Conservation (phyloP, 2,797 vertebrate genomes). For the Chelmon rostratus region DNA sequence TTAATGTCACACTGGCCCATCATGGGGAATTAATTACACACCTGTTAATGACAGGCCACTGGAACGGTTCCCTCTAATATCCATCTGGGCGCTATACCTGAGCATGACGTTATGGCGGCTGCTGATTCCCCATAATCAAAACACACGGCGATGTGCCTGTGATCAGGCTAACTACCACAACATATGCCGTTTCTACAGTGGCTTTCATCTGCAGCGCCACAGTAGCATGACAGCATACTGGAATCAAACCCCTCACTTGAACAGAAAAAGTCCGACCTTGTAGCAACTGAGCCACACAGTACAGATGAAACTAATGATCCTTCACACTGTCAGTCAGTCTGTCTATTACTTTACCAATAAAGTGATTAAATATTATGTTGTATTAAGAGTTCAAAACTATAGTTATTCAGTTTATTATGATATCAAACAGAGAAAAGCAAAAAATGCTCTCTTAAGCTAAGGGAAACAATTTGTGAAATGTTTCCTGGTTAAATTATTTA, state of each 20-base stretch:
- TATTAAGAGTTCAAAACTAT: neutral
- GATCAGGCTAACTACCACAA: conserved; percentile 52
- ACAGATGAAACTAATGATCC: neutral
- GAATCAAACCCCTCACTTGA: conserved; percentile 14
- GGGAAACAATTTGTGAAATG: neutral
- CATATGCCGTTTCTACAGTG: conserved; percentile 54
- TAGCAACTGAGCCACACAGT: neutral
- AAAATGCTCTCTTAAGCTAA: neutral
- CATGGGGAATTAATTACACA: conserved; percentile 86
- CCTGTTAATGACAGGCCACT: conserved; percentile 83
- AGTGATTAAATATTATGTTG: neutral
- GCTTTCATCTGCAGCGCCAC: conserved; percentile 33
- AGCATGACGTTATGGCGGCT: conserved; percentile 54
- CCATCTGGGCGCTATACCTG: conserved; percentile 73
- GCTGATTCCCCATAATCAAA: conserved; percentile 57
- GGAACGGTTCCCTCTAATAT: conserved; percentile 75
- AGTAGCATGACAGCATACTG: conserved; percentile 27
- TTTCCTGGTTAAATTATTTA: neutral
- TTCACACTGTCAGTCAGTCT: neutral
- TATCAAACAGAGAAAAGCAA: neutral
- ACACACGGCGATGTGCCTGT: conserved; percentile 43
- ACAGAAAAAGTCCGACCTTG: neutral
- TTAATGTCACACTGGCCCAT: conserved; percentile 83
- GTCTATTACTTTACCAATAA: neutral
- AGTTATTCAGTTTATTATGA: neutral